A percentile compares a stretch with the other conserved stretches of the same genome.
These are phyloP conservation scores for Notarius lentiginosus DNA, from an alignment of 2,113 vertebrate species.

Conservation along the genomic window DNA sequence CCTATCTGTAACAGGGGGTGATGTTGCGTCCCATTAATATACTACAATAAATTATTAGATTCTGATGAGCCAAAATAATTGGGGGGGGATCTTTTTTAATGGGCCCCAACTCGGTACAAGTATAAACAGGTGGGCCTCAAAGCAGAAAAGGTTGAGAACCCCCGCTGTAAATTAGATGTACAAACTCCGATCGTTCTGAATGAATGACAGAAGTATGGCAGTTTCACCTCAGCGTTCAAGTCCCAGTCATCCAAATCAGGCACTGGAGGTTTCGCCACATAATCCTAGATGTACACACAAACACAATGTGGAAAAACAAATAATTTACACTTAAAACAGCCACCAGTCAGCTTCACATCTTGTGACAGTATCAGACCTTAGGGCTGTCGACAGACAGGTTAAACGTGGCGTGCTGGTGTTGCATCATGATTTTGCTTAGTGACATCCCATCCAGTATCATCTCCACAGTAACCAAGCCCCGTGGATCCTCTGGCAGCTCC, in stretches of 20 bases:
- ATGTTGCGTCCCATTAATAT: too few relatives aligned
- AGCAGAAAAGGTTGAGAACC: too few relatives aligned
- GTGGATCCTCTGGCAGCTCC: constrained; percentile 75
- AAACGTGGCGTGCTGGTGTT: constrained; percentile 71
- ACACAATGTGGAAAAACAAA: neutral
- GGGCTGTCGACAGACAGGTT: constrained; percentile 14
- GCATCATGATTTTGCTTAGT: constrained; percentile 80
- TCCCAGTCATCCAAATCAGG: constrained; percentile 71
- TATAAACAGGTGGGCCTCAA: too few relatives aligned
- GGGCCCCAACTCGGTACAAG: too few relatives aligned
- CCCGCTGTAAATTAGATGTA: too few relatives aligned
- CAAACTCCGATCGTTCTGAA: neutral
- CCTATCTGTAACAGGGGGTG: too few relatives aligned
- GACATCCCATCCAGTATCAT: constrained; percentile 80
- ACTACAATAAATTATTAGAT: too few relatives aligned
- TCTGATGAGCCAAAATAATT: too few relatives aligned
- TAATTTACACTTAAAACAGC: neutral
- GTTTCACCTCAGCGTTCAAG: constrained; percentile 73
- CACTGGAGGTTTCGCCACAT: constrained; percentile 12
- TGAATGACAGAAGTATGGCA: neutral
- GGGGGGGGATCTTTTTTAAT: too few relatives aligned
- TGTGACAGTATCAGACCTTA: constrained; percentile 52
- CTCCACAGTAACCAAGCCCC: constrained; percentile 69
- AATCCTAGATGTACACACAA: constrained; percentile 56
- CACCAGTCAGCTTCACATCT: neutral